Base-by-base conservation (phyloP, 2,113 vertebrate species). In the Macroglossus sobrinus region DNA sequence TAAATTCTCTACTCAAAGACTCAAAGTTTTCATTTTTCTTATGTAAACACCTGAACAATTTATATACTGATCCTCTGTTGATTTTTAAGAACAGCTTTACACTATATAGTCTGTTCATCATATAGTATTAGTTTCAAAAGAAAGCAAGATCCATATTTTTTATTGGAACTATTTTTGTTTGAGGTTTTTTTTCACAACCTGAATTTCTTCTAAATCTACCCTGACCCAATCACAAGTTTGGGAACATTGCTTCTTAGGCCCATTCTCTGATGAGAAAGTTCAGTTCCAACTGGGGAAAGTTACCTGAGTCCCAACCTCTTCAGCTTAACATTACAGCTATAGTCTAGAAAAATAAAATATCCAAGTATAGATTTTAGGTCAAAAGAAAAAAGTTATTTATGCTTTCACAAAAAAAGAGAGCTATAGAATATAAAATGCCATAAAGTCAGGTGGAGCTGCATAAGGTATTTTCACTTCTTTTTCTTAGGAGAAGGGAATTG, bases 161-260 rank as follows among this genome's bases (percentile, higher is more conserved):
- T 96, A 92, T 21, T 95, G 76, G 63, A 98, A 94, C 38, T 80
- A 87, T 55, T 82, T 86, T 91, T 75, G 18, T 80, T 74, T 81
- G 24, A 76, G 40, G 21, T 40, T 79, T 87, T 87, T 66, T 61
- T 63, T 76, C 74, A 95, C 55, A 91, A 78, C 89, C 40, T 66
- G 92, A 97, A 63, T 96, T 78, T 98, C 93, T 97, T 94, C 85
- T 97, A 97, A 94, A 97, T 97, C 63, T 89, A 97, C 5, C 86
- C 1, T 89, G 68, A 87, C 55, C 84, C 30, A 96, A 96, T 38
- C 38, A 96, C 86, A 86, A 90, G 66, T 93, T 97, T 98, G 97
- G 98, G 96, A 98, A 96, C 96, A 97, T n/a, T 97, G 97, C 86
- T 50, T 84, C 94, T 97, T 89, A 98, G 85, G 91, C 95, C 84